Base-by-base conservation (phyloP, 2,797 vertebrate species). In the Telmatherina bonti region DNA sequence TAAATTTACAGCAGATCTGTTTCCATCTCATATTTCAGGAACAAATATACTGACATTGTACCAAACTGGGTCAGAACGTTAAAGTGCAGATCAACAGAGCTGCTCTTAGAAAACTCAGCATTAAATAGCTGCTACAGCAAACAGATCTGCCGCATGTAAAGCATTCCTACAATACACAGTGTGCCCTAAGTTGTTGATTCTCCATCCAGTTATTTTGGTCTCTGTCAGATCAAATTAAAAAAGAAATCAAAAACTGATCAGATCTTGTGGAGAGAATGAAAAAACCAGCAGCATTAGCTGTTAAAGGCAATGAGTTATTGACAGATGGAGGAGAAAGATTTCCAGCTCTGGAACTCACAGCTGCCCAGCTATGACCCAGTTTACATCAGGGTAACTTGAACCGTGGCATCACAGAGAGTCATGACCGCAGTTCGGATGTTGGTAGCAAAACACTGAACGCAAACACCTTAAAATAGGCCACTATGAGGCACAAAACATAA, bases 1-100 rank as follows among this genome's bases (percentile, higher is more conserved):
- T 18, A 16, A 35, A 56, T 53, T 1, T 1, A 27, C 15, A 51
- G 15, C 20, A 52, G 31, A 43, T 27, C n/a, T 9, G n/a, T 73
- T 52, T 71, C 61, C 4, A 20, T 41, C 33, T 81, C 55, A 45
- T 18, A 31, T 69, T 72, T 24, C 52, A 67, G 52, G 27, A 59
- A 63, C 64, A 55, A 29, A 51, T 30, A 36, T 12, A 20, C 64
- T 7, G 53, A 22, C 18, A 43, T 74, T 67, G 52, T 18, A 0
- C 30, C 47, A 54, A 33, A 52, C 15, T 16, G 26, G 18, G 2
- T 57, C 31, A 58, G 43, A 75, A 15, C 57, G 22, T 43, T 29
- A 49, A 10, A 52, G 60, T 72, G 41, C 30, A 67, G 35, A 62
- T 61, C 29, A 54, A 60, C 29, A 59, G 9, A n/a, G 41, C 13